Evolutionary conservation across 2,797 vertebrate genomes (phyloP), one percentile per base, ranked within the genome.

Genomic region (Onychomys torridus): DNA sequence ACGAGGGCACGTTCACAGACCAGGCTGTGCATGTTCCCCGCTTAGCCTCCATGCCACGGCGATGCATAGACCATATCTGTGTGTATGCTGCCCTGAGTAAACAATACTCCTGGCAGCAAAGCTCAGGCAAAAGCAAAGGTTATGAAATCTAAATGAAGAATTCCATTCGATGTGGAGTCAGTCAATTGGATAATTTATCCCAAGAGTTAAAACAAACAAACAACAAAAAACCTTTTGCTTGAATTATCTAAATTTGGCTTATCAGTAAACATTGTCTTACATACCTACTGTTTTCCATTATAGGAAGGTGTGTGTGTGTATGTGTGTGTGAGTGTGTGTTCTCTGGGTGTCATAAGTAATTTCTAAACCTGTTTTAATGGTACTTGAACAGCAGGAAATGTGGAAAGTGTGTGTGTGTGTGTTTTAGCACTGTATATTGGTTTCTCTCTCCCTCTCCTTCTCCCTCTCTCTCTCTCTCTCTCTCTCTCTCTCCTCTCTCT

Each of bases 101-200:
- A 76, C 71, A 43, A 85, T 23, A 63, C 61, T 43, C 59, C 43
- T 91, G 76, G 84, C 91, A 83, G 9, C 81, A 78, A 76, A 89
- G 46, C 88, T 67, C 55, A 77, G 91, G 93, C 57, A 46, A 73
- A 96, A 82, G 67, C 91, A 67, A 57, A 89, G 61, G 17, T 65
- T 90, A 65, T 52, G 37, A 89, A 93, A 86, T 40, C 21, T 55
- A 83, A 86, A 52, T 10, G 49, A 95, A 90, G 77, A 94, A 84
- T 76, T 65, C 25, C 21, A 43, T 40, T 21, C 90, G 81, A 16
- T 40, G 3, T 25, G 16, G 29, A 43, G 57, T 95, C 78, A 65
- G 32, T 85, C 87, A 83, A 40, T 86, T 13, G 27, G 77, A 49
- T 83, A 21, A 93, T 79, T 93, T 93, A 67, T 32, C 25, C 17